Conservation (phyloP, 2,888 invertebrate genomes). For the Anthophora plumipes region DNA sequence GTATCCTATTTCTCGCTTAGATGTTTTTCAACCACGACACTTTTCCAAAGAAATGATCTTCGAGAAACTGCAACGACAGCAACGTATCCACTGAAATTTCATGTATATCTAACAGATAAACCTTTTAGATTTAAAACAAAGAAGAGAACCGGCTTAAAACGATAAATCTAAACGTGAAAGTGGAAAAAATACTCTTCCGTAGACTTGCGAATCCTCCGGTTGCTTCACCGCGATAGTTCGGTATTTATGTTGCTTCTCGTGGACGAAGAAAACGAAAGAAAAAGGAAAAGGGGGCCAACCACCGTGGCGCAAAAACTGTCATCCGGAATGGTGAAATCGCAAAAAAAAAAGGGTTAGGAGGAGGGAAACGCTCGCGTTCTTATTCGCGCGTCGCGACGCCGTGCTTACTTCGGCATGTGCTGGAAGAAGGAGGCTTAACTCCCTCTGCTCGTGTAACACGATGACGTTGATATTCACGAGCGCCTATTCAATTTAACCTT, state of each 20-base stretch:
- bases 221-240: background rate
- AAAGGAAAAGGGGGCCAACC: conserved; percentile 1
- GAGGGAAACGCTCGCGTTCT: conserved; percentile 38
- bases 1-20: too few relatives aligned
- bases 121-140: too few relatives aligned
- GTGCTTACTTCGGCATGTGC: conserved; percentile 43
- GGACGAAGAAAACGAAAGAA: background rate
- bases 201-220: too few relatives aligned
- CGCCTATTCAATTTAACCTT: conserved; percentile 50
- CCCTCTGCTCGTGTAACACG: conserved; percentile 35
- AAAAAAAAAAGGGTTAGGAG: conserved; percentile 3
- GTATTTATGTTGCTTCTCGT: background rate
- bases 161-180: too few relatives aligned
- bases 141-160: too few relatives aligned
- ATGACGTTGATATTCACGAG: conserved; percentile 48
- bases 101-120: too few relatives aligned
- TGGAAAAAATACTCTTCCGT: too few relatives aligned
- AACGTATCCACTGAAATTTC: too few relatives aligned
- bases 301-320: background rate
- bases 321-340: conserved; percentile 6
- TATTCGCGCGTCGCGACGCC: conserved; percentile 34
- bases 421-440: conserved; percentile 54
- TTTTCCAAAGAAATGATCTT: too few relatives aligned
- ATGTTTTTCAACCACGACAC: too few relatives aligned
- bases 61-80: too few relatives aligned